Conservation (phyloP, 2,113 vertebrate species). For the Atractosteus spatula region DNA sequence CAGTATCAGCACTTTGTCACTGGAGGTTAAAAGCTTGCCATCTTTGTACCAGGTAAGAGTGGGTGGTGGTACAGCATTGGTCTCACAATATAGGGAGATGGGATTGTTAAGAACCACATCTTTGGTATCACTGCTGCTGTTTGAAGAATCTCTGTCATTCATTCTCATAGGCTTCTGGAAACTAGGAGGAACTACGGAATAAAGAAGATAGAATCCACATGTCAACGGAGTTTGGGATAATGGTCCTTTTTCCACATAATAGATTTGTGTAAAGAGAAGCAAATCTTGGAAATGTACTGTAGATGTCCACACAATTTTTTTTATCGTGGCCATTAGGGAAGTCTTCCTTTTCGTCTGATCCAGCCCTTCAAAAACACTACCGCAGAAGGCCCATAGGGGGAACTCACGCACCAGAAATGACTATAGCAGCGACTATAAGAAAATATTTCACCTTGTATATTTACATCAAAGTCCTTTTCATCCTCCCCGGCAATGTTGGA, state of each 20-base stretch:
- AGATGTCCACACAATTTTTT: not conserved
- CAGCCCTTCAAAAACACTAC: not conserved
- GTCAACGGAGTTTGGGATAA: not conserved
- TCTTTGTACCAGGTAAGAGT: constrained; percentile 93
- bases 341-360: not conserved
- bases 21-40: constrained; percentile 72
- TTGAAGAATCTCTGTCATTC: constrained; percentile 61
- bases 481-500: constrained; percentile 92
- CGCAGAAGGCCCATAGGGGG: not conserved
- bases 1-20: constrained; percentile 78
- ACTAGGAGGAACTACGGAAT: constrained; percentile 81
- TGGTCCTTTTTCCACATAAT: too few relatives aligned
- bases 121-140: constrained; percentile 60
- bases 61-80: constrained; percentile 87
- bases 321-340: not conserved
- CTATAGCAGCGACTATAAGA: constrained; percentile 26
- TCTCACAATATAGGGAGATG: constrained; percentile 88
- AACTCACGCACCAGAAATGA: constrained; percentile 2
- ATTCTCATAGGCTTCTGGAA: constrained; percentile 68
- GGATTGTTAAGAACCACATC: constrained; percentile 90
- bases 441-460: constrained; percentile 91
- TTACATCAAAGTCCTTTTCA: constrained; percentile 97
- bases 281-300: too few relatives aligned
- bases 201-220: not conserved
- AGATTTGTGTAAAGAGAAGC: too few relatives aligned